phyloP scores from a whole-genome alignment of 1,140 invertebrate species.

The Caligus rogercresseyi region DNA sequence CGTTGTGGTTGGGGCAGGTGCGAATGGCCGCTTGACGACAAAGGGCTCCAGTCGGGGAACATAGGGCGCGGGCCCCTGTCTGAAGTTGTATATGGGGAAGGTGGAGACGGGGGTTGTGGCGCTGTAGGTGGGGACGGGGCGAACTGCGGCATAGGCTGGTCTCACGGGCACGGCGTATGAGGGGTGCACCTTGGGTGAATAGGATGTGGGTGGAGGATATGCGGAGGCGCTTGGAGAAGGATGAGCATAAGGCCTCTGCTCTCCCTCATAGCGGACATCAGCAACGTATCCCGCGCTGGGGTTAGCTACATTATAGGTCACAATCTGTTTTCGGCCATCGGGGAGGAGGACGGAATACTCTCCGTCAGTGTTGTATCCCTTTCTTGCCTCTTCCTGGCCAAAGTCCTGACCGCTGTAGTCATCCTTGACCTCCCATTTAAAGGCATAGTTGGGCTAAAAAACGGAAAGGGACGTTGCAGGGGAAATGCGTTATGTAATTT shows the following conservation, averaged over 20 bases:
- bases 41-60: neutral
- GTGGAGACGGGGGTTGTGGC: neutral
- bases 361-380: constrained; percentile 23
- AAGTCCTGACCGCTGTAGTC: constrained; percentile 22
- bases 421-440: constrained; percentile 23
- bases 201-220: neutral
- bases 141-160: neutral
- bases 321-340: constrained; percentile 23
- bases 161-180: neutral
- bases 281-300: constrained; percentile 21
- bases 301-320: constrained; percentile 22
- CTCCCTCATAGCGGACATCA: constrained; percentile 22
- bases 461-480: neutral
- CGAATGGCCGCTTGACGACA: neutral
- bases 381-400: constrained; percentile 22
- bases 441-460: constrained; percentile 21
- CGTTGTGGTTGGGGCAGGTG: neutral
- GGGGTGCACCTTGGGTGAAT: neutral
- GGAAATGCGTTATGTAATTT: neutral
- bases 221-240: neutral
- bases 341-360: constrained; percentile 23
- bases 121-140: neutral
- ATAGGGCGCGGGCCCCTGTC: neutral
- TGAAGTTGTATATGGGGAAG: neutral
- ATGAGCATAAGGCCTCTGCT: constrained; percentile 15